Evolutionary conservation across 2,113 vertebrate genomes (phyloP), one percentile per base, ranked within the genome.

Genomic region (Paramormyrops kingsleyae): DNA sequence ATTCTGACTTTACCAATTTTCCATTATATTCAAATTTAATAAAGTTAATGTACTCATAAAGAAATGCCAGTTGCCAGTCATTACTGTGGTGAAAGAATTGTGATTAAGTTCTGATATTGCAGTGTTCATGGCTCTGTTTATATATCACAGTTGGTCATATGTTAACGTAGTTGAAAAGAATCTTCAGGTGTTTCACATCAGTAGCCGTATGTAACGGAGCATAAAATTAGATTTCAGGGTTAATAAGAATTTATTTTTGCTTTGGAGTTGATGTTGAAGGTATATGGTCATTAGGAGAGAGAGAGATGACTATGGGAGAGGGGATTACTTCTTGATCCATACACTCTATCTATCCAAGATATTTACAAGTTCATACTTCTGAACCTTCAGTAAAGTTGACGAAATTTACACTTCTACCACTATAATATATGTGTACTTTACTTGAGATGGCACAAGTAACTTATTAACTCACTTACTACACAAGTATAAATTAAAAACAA

Each of bases 131-230:
- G 91, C 77, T 93, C 90, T 87, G 89, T 88, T 91, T 88, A 91
- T 90, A 91, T 91, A 89, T 93, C 92, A 21, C 94, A 92, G 92
- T 83, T 44, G 89, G 93, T 93, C 91, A 53, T 86, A 5, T 93
- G 93, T 94, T 94, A 95, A 94, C 93, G 92, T 94, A 92, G 91
- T 91, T 94, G 92, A 93, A 93, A 94, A 93, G 93, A 94, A 95
- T 95, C 94, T 31, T 89, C 90, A 91, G 91, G 91, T 92, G 91
- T 93, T 94, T 91, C 95, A 93, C 94, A 94, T 92, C 93, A 94
- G 92, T 93, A 93, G 94, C 93, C 94, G 94, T 91, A 90, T 92
- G 93, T 94, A 96, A 95, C 95, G 94, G 95, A 92, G 94, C 92
- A 94, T 94, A 95, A 95, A 94, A 96, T 95, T 93, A 90, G 91